Conservation (phyloP, 2,888 invertebrate genomes). For the Eupithecia subfuscata region DNA sequence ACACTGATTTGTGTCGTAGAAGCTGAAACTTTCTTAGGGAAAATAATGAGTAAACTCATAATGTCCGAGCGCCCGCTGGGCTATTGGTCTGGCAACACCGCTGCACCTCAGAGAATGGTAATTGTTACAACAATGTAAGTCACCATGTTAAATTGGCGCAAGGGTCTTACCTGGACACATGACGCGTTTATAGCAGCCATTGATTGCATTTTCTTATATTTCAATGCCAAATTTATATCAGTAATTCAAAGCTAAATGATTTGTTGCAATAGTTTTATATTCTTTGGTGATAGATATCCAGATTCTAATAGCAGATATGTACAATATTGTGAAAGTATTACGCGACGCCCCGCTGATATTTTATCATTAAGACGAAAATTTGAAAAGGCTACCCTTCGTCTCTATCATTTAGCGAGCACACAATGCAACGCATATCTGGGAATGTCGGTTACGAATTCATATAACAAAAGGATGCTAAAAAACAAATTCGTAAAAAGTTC, state of each 20-base stretch:
- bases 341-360: slow-evolving; percentile 77
- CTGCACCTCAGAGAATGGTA: slow-evolving; percentile 3
- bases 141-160: slow-evolving; percentile 25
- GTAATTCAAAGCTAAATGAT: slow-evolving; percentile 27
- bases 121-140: slow-evolving; percentile 39
- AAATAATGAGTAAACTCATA: slow-evolving; percentile 41
- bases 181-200: slow-evolving; percentile 17
- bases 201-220: background rate
- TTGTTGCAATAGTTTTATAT: slow-evolving; percentile 33
- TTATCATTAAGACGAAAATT: slow-evolving; percentile 75
- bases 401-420: slow-evolving; percentile 74
- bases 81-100: background rate
- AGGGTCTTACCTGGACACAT: slow-evolving; percentile 15
- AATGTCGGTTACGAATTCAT: slow-evolving; percentile 79
- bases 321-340: slow-evolving; percentile 78
- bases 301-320: slow-evolving; percentile 61
- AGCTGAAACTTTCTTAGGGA: background rate
- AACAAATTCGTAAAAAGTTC: slow-evolving; percentile 69
- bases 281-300: slow-evolving; percentile 43
- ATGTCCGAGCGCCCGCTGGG: slow-evolving; percentile 63
- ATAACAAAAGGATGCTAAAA: slow-evolving; percentile 79
- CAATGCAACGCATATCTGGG: slow-evolving; percentile 78
- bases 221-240: background rate
- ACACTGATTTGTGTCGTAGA: background rate
- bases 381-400: slow-evolving; percentile 66